A percentile compares a stretch with the other conserved stretches of the same genome.
Evolutionary conservation across 2,797 vertebrate species (phyloP).

Genomic region (Scarus forsteni): DNA sequence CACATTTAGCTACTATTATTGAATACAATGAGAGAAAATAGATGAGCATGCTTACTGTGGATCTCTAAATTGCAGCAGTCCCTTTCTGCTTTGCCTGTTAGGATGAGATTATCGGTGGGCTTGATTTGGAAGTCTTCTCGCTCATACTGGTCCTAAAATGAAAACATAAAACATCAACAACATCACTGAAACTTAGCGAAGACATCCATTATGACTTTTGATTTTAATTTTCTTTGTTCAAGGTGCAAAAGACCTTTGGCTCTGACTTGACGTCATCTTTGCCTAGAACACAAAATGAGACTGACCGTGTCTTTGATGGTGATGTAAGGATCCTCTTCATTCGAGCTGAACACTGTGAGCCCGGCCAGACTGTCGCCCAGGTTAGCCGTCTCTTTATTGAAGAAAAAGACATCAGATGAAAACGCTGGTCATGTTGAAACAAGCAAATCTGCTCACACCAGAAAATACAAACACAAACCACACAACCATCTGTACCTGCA

Average conservation of each 20-base stretch:
- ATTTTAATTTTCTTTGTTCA: too few species aligned
- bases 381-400: constrained; percentile 81
- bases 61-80: constrained; percentile 95
- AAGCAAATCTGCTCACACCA: too few species aligned
- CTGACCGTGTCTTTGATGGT: constrained; percentile 96
- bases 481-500: constrained; percentile 73
- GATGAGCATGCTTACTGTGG: constrained; percentile 81
- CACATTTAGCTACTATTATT: background rate
- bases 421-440: accelerated
- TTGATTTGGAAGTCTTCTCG: constrained; percentile 96
- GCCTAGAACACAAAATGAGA: background rate
- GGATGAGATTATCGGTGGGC: constrained; percentile 91
- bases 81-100: constrained; percentile 91
- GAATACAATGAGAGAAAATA: background rate
- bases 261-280: too few species aligned
- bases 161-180: background rate
- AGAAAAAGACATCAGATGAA: background rate
- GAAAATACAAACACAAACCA: background rate
- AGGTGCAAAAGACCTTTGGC: too few species aligned
- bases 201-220: too few species aligned
- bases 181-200: too few species aligned
- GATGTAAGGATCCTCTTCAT: constrained; percentile 94
- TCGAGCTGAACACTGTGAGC: constrained; percentile 91
- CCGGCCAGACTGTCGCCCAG: constrained; percentile 93
- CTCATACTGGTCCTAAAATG: constrained; percentile 93